Evolutionary conservation across 2,113 vertebrate species (phyloP).

Genomic region (Phocoena sinus): DNA sequence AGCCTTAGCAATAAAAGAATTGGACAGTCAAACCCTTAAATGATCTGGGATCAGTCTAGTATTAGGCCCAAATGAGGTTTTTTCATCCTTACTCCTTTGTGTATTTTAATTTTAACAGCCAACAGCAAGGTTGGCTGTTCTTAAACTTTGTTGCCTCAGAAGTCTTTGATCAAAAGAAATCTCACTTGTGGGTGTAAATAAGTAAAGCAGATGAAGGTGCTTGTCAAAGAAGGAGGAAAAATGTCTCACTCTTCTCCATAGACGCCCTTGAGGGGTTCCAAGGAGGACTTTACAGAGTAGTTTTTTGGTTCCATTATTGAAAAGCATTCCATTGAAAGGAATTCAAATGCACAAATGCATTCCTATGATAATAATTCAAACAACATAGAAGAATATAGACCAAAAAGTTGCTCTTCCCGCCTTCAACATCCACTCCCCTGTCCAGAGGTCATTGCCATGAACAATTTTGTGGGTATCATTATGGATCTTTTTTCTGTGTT

Average conservation of each 20-base stretch:
- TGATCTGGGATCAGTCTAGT: background rate
- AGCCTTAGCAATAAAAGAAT: background rate
- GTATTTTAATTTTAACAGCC: slow-evolving; percentile 42
- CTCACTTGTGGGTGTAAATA: background rate
- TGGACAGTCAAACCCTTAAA: background rate
- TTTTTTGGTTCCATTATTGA: background rate
- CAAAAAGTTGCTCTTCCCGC: background rate
- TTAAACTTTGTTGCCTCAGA: slow-evolving; percentile 1
- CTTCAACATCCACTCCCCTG: background rate
- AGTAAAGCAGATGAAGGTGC: background rate
- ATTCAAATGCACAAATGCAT: background rate
- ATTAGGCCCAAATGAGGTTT: background rate
- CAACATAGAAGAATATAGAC: background rate
- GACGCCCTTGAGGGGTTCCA: background rate
- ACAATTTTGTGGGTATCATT: background rate
- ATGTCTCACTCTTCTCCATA: background rate
- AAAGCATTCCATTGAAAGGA: background rate
- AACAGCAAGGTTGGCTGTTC: background rate
- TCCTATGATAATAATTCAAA: background rate
- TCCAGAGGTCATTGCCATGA: background rate
- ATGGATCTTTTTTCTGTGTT: background rate
- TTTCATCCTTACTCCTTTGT: background rate
- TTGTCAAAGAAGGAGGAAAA: background rate
- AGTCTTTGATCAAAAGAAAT: background rate
- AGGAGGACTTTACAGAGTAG: background rate